A percentile compares a stretch with the other conserved stretches of the same genome.
Evolutionary conservation across 1,140 invertebrate genomes (phyloP).

Genomic region (Macrobrachium rosenbergii): DNA sequence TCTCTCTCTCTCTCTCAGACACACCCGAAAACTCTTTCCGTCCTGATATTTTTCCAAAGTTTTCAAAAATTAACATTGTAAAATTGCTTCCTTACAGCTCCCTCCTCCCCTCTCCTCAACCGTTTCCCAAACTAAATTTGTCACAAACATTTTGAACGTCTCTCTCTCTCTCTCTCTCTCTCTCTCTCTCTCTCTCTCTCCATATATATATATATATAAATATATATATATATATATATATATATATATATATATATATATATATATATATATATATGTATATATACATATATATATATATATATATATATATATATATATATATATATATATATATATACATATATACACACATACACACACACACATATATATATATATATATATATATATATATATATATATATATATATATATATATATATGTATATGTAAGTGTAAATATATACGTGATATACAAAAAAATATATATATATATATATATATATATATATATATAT

Average conservation of each 20-base stretch:
- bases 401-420: slow-evolving; percentile 31
- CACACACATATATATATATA: slow-evolving; percentile 2
- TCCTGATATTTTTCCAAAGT: no score
- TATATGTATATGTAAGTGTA: slow-evolving; percentile 7
- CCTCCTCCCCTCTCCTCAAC: no score
- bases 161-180: not conserved
- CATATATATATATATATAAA: not conserved
- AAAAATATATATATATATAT: not conserved
- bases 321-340: slow-evolving; percentile 7
- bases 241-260: slow-evolving; percentile 16
- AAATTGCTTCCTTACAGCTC: no score
- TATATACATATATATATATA: not conserved
- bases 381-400: slow-evolving; percentile 26
- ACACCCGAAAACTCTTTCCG: no score
- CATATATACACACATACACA: not conserved
- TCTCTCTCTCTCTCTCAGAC: no score
- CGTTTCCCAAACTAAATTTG: no score
- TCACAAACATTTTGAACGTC: no score
- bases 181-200: slow-evolving; percentile 6
- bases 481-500: no score
- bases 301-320: slow-evolving; percentile 2
- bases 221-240: slow-evolving; percentile 4
- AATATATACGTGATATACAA: not conserved
- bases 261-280: not conserved
- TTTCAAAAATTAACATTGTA: no score